Percentiles rank a stretch among this genome's conserved stretches.
Conservation (phyloP, 2,113 vertebrate species). For the Pelobates fuscus region DNA sequence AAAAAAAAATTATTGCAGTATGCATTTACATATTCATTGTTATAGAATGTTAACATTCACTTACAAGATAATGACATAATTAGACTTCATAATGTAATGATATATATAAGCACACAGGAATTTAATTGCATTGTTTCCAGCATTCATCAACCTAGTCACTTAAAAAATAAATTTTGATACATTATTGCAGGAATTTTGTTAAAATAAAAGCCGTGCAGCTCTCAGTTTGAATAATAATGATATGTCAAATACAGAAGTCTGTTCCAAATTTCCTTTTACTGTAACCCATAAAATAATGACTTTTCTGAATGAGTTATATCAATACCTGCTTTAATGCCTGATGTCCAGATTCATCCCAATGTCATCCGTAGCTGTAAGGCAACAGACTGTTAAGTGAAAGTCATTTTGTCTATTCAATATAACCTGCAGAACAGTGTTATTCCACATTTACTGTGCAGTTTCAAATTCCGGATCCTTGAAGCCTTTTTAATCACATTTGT, state of each 20-base stretch:
- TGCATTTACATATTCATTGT: too few species aligned
- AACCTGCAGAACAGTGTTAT: constrained; percentile 24
- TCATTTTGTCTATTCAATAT: constrained; percentile 35
- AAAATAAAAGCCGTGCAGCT: constrained; percentile 2
- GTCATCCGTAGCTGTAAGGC: constrained; percentile 40
- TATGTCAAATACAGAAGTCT: constrained; percentile 14
- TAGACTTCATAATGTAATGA: too few species aligned
- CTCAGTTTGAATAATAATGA: constrained; percentile 18
- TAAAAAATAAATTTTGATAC: constrained; percentile 29
- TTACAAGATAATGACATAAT: too few species aligned
- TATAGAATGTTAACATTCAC: too few species aligned
- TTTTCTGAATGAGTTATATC: constrained; percentile 41
- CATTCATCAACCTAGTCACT: constrained; percentile 25
- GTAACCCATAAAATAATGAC: constrained; percentile 45
- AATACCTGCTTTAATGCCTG: constrained; percentile 26
- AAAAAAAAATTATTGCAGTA: too few species aligned
- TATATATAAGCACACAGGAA: too few species aligned
- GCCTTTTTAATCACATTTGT: constrained; percentile 40
- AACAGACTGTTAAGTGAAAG: constrained; percentile 42
- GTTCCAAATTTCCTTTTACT: constrained; percentile 29
- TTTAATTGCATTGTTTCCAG: constrained; percentile 4
- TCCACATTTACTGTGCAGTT: constrained; percentile 28
- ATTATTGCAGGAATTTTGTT: constrained; percentile 31
- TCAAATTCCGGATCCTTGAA: constrained; percentile 23
- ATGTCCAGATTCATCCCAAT: constrained; percentile 34